Base-by-base conservation (phyloP, 23 tunicate species). In the Botrylloides violaceus region DNA sequence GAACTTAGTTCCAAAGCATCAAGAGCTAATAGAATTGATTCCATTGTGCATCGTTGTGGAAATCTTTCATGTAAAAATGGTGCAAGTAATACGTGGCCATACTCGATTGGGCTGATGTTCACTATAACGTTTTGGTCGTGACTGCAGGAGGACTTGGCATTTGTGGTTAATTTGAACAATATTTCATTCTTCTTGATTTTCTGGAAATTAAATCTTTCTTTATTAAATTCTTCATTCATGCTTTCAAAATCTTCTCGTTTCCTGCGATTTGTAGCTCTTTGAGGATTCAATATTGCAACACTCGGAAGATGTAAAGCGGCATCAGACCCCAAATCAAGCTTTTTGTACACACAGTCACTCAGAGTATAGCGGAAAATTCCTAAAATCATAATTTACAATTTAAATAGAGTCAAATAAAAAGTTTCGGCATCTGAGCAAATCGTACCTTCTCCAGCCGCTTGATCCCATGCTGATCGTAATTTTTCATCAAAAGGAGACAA, bases 51-150 rank as follows among this genome's bases (percentile, higher is more conserved):
- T 61, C 71, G 72, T 77, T 93, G 98, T 61, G 83, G 79, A 5
- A 61, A 62, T 30, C 88, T 47, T 1, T 36, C 63, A 26, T 65
- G 26, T 9, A 82, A 50, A 4, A 76, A 76, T 18, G 93, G 86
- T 20, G 80, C 71, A 29, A 84, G 27, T 53, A 93, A 64, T 22
- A 85, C 65, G 77, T 93, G 98, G 36, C 88, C 78, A 47, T 81
- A 36, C 48, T 93, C 93, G 57, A 93, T 86, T 34, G 98, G 98
- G 50, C 94, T 80, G 25, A 81, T 74, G 61, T 93, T 93, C 25
- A 93, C 34, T 21, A 70, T 62, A 22, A 86, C 76, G n/a, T 26
- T 25, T 35, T 77, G 66, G 29, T 61, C 71, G 0, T 32, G 35
- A 28, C 25, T 66, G 3, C 49, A 62, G 50, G 21, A 15, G 37